These are phyloP conservation scores for Halcyon chelicuti DNA, from an alignment of 2,797 vertebrate species.

Conservation along the genomic window DNA sequence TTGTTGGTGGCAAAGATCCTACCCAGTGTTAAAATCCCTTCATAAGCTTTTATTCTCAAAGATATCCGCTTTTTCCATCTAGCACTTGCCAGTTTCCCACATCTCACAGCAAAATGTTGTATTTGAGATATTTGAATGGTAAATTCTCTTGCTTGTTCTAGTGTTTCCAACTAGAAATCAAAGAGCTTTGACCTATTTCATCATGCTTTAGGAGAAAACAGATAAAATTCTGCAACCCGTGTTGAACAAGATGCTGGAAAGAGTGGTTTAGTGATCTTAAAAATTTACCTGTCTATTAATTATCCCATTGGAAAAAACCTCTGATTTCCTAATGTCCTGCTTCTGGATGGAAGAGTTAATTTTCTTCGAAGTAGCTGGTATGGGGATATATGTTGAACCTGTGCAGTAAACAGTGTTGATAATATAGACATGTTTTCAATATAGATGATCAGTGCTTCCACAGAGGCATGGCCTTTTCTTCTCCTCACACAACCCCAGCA, in stretches of 20 bases:
- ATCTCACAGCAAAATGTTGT: background rate
- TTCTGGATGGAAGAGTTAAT: background rate
- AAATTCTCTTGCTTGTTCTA: background rate
- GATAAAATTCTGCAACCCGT: background rate
- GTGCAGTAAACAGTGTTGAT: background rate
- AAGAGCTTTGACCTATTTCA: constrained; percentile 2
- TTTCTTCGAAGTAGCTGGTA: background rate
- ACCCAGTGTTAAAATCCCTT: background rate
- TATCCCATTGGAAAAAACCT: background rate
- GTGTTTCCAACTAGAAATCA: background rate
- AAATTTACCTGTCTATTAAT: background rate
- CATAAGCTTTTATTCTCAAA: background rate
- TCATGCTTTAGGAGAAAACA: background rate
- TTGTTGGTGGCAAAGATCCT: background rate
- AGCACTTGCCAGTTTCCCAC: background rate
- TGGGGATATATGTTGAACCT: background rate
- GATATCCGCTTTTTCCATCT: background rate
- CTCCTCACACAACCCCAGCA: background rate
- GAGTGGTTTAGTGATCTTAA: background rate
- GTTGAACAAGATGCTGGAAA: background rate
- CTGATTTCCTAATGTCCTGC: background rate
- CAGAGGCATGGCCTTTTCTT: background rate
- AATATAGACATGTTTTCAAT: background rate
- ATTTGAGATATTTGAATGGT: background rate
- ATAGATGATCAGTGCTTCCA: background rate